A percentile compares a stretch with the other conserved stretches of the same genome.
Conservation (phyloP, 2,113 vertebrate species). For the Hippocampus barbouri region DNA sequence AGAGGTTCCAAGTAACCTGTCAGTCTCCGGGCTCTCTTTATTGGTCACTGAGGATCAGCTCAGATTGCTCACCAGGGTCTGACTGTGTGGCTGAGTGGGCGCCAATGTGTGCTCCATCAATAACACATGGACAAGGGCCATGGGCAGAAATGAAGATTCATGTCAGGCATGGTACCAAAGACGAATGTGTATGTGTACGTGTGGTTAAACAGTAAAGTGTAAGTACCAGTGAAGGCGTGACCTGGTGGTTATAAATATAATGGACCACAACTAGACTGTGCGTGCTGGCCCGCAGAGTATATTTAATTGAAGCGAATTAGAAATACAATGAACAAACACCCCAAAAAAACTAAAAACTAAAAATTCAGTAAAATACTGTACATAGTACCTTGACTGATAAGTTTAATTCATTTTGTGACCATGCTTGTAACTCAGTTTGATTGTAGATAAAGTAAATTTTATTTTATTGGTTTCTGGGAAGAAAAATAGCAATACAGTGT, state of each 20-base stretch:
- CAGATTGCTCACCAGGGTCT: slow-evolving; percentile 59
- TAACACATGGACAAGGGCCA: slow-evolving; percentile 55
- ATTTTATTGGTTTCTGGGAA: no score
- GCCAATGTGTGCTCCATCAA: slow-evolving; percentile 49
- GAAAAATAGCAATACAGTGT: no score
- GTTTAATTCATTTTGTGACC: no score
- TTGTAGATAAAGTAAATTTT: no score
- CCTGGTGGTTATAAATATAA: neutral
- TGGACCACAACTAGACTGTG: neutral
- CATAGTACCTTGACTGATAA: no score
- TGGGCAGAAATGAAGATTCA: slow-evolving; percentile 51
- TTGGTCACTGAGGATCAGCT: slow-evolving; percentile 68
- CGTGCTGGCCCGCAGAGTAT: no score
- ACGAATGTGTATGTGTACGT: slow-evolving; percentile 14
- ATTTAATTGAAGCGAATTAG: no score
- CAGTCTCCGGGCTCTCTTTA: slow-evolving; percentile 63
- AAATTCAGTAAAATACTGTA: neutral
- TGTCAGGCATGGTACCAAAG: slow-evolving; percentile 28
- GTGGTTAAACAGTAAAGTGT: neutral
- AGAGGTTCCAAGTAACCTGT: slow-evolving; percentile 56
- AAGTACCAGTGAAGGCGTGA: slow-evolving; percentile 45
- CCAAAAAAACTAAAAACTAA: neutral
- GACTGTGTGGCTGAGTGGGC: slow-evolving; percentile 37
- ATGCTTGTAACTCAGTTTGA: no score
- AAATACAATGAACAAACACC: no score